Conservation (phyloP, 2,113 vertebrate species). For the Halcyon senegalensis region DNA sequence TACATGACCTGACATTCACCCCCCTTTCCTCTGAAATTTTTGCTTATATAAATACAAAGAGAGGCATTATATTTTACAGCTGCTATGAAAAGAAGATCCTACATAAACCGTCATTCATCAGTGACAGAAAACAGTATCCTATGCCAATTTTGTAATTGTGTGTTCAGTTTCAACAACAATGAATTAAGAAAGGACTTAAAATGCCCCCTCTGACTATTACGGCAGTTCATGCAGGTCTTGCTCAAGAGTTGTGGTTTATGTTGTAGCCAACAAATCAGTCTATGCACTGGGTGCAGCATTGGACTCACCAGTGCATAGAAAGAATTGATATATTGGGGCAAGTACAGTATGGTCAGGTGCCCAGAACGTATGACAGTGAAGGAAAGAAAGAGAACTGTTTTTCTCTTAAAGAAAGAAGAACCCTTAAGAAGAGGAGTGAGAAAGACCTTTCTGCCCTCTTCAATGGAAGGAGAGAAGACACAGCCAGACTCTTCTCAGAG, state of each 20-base stretch:
- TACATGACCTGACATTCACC: background rate
- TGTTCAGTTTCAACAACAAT: background rate
- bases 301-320: background rate
- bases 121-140: background rate
- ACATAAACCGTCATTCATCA: background rate
- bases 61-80: background rate
- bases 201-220: background rate
- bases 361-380: background rate
- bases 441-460: background rate
- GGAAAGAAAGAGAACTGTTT: background rate
- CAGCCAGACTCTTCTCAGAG: background rate
- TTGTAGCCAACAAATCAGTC: background rate
- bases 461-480: background rate
- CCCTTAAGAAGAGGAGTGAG: background rate
- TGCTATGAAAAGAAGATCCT: background rate
- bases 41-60: background rate
- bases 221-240: background rate
- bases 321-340: background rate
- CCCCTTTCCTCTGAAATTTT: background rate
- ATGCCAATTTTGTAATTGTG: background rate
- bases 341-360: background rate
- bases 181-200: background rate
- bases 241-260: background rate
- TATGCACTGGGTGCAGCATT: background rate
- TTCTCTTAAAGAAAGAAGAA: too few species aligned